A percentile compares a stretch with the other conserved stretches of the same genome.
These are phyloP conservation scores for Colossoma macropomum DNA, from an alignment of 2,113 vertebrate species.

Conservation along the genomic window DNA sequence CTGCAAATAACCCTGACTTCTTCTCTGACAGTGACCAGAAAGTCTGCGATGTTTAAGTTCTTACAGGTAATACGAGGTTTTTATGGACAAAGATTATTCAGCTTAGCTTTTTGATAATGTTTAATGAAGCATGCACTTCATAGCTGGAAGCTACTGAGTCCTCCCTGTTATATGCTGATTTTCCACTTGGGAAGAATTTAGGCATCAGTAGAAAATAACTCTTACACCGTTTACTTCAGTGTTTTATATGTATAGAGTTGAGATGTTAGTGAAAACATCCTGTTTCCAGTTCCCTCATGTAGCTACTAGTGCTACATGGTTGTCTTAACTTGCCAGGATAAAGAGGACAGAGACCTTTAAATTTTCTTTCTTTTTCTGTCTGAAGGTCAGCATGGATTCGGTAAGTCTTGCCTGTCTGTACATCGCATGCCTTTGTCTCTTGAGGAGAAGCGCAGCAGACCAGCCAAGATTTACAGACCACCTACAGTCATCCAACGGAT, in stretches of 20 bases:
- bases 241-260: no score
- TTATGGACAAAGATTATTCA: neutral
- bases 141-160: neutral
- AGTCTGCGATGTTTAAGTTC: neutral
- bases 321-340: neutral
- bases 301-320: neutral
- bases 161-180: neutral
- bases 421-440: slow-evolving; percentile 36
- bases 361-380: neutral
- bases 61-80: neutral
- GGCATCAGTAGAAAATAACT: no score
- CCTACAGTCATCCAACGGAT: neutral
- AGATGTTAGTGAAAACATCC: no score
- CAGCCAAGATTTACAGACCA: slow-evolving; percentile 28
- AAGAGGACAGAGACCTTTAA: neutral
- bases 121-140: neutral
- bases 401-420: slow-evolving; percentile 19
- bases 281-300: neutral
- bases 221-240: no score
- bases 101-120: neutral
- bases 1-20: neutral
- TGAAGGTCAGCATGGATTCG: slow-evolving; percentile 43
- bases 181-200: neutral
- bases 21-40: neutral
- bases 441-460: slow-evolving; percentile 39